A percentile compares a stretch with the other conserved stretches of the same genome.
These are phyloP conservation scores for Rostratula benghalensis DNA, from an alignment of 2,113 vertebrate genomes.

Conservation along the genomic window DNA sequence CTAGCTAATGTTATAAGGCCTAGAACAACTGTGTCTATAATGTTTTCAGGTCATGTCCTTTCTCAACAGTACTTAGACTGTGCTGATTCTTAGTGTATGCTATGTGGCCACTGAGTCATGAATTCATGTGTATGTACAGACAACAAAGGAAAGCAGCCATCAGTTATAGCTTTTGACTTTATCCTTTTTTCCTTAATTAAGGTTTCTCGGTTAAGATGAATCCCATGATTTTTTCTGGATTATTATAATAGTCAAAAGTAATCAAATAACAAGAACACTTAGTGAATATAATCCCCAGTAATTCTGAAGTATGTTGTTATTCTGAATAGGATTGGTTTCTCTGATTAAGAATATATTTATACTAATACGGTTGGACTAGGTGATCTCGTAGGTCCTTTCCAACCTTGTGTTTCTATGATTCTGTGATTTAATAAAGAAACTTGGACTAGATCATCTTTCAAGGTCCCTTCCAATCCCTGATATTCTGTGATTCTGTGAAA, in stretches of 20 bases:
- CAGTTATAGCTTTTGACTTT: background rate
- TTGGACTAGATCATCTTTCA: too few species aligned
- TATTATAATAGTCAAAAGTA: background rate
- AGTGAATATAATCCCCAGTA: background rate
- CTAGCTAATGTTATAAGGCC: background rate
- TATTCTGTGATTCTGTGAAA: background rate
- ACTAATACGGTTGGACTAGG: too few species aligned
- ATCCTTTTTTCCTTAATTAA: background rate
- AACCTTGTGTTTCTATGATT: too few species aligned
- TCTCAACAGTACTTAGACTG: background rate
- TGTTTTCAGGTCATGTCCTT: background rate
- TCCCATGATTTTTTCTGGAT: fast-evolving
- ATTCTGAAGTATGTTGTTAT: background rate
- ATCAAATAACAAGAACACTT: background rate
- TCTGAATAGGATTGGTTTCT: background rate
- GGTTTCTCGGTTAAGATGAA: background rate
- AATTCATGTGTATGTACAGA: background rate
- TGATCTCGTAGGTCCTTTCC: too few species aligned
- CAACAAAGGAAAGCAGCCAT: background rate
- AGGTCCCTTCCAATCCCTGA: too few species aligned
- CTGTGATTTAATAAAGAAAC: background rate
- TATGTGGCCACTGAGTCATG: background rate
- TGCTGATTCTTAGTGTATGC: background rate
- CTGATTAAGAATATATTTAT: background rate
- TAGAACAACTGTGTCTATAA: background rate